These are phyloP conservation scores for Cyrtodaria siliqua DNA, from an alignment of 2,888 invertebrate species.

Conservation along the genomic window DNA sequence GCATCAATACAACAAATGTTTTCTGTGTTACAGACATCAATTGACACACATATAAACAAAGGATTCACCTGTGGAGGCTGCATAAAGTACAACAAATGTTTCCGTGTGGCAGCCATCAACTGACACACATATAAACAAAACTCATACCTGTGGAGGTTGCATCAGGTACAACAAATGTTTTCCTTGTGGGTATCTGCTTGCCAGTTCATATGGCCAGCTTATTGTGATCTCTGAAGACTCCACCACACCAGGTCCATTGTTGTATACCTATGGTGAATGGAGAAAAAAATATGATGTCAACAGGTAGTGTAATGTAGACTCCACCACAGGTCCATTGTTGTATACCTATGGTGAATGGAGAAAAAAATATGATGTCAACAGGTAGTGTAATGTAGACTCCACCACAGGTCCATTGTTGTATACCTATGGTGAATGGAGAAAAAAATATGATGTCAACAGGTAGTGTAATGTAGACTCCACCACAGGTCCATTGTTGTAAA, in stretches of 20 bases:
- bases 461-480: slow-evolving; percentile 76
- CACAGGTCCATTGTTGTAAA: slow-evolving; percentile 80
- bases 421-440: slow-evolving; percentile 77
- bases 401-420: slow-evolving; percentile 80
- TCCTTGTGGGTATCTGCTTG: slow-evolving; percentile 71
- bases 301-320: too few species aligned
- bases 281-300: too few species aligned
- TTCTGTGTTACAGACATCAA: too few species aligned
- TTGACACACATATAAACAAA: too few species aligned
- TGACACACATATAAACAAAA: too few species aligned
- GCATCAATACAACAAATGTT: too few species aligned
- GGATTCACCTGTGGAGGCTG: too few species aligned
- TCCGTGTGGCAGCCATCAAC: too few species aligned
- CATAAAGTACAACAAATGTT: too few species aligned
- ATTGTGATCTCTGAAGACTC: slow-evolving; percentile 77
- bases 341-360: slow-evolving; percentile 77
- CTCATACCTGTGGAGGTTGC: slow-evolving; percentile 78
- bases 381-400: slow-evolving; percentile 70
- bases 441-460: too few species aligned
- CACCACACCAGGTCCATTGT: slow-evolving; percentile 80
- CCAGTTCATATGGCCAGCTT: slow-evolving; percentile 83
- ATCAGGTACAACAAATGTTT: slow-evolving; percentile 84
- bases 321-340: slow-evolving; percentile 79
- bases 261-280: slow-evolving; percentile 79
- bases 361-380: too few species aligned